phyloP scores from a whole-genome alignment of 2,797 vertebrate species.

The Chrosomus eos region DNA sequence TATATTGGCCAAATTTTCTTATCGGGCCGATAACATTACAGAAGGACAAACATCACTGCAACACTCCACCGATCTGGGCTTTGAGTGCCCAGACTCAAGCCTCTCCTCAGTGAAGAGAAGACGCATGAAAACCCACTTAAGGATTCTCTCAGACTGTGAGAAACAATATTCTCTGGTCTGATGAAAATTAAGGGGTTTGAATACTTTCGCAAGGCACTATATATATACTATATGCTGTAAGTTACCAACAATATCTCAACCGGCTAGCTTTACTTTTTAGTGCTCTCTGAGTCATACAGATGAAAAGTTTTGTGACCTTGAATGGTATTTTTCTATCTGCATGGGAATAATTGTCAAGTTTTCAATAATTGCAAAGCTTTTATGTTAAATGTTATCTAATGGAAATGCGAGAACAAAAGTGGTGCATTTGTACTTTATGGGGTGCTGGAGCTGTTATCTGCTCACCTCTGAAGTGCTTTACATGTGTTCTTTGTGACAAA shows the following conservation, averaged over 20 bases:
- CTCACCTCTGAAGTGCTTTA: neutral
- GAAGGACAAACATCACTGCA: too few species aligned
- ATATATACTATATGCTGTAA: neutral
- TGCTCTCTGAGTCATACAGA: slow-evolving; percentile 29
- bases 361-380: neutral
- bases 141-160: too few species aligned
- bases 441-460: neutral
- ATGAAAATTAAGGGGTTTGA: neutral
- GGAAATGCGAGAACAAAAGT: slow-evolving; percentile 1
- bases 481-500: neutral
- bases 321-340: slow-evolving; percentile 16
- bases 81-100: too few species aligned
- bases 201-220: neutral
- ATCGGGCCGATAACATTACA: too few species aligned
- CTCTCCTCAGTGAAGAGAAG: too few species aligned
- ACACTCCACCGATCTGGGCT: too few species aligned
- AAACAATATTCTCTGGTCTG: too few species aligned
- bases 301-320: slow-evolving; percentile 18
- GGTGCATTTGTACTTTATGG: neutral
- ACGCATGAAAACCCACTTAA: too few species aligned
- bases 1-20: too few species aligned
- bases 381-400: slow-evolving; percentile 4
- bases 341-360: neutral
- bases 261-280: slow-evolving; percentile 14
- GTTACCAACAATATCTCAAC: slow-evolving; percentile 1